Evolutionary conservation across 2,888 invertebrate genomes (phyloP).

Genomic region (Taphrorychus bicolor): DNA sequence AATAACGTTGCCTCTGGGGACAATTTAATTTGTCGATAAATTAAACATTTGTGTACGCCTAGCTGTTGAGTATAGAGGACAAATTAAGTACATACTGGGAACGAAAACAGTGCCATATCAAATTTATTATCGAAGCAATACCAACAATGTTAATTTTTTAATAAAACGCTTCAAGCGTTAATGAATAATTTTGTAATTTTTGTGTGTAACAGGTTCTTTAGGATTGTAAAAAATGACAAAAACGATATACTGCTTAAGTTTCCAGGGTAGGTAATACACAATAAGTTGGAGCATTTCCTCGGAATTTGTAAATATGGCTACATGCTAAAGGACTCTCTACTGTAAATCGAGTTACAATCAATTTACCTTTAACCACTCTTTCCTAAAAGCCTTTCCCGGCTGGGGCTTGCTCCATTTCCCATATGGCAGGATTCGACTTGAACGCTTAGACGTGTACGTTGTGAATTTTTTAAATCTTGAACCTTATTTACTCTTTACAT

Average conservation of each 20-base stretch:
- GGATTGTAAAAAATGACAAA: too few species aligned
- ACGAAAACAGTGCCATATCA: neutral
- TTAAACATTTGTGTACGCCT: neutral
- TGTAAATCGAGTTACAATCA: constrained; percentile 6
- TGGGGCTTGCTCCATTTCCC: constrained; percentile 5
- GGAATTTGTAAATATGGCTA: neutral
- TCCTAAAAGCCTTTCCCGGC: constrained; percentile 6
- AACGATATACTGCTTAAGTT: too few species aligned
- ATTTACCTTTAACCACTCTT: constrained; percentile 4
- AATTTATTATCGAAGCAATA: too few species aligned
- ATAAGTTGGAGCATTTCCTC: neutral
- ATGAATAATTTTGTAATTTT: too few species aligned
- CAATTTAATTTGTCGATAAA: neutral
- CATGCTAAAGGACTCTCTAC: neutral
- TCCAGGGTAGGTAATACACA: too few species aligned
- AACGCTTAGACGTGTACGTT: neutral
- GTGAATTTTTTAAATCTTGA: neutral
- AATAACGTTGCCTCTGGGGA: neutral
- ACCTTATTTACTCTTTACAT: too few species aligned
- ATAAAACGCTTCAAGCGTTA: too few species aligned
- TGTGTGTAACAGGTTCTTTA: too few species aligned
- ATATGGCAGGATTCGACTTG: neutral
- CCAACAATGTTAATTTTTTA: too few species aligned
- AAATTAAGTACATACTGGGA: too few species aligned
- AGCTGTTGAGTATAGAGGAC: neutral